These are phyloP conservation scores for Propithecus deckenii DNA, from an alignment of 2,797 vertebrate species.

Conservation along the genomic window DNA sequence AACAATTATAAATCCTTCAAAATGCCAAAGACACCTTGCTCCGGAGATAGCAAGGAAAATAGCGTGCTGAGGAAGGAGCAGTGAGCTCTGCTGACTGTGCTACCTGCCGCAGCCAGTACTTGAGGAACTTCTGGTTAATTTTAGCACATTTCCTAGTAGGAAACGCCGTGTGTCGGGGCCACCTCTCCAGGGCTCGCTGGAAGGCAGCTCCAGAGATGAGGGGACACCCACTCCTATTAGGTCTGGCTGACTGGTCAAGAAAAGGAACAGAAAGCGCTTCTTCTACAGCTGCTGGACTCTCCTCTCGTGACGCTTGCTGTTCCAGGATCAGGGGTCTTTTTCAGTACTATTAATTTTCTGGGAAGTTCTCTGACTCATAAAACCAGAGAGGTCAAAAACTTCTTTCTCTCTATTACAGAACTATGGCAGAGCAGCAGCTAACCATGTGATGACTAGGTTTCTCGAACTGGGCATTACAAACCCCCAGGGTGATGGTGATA, in stretches of 20 bases:
- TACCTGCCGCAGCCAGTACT: neutral
- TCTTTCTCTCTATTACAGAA: neutral
- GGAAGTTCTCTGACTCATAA: constrained; percentile 55
- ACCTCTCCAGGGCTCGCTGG: neutral
- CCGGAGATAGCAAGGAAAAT: neutral
- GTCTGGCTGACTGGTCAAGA: neutral
- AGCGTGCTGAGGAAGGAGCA: neutral
- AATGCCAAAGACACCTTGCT: neutral
- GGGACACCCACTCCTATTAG: neutral
- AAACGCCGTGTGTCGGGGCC: neutral
- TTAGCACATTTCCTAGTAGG: neutral
- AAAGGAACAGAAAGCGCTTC: constrained; percentile 32
- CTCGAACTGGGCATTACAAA: neutral
- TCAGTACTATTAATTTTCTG: constrained; percentile 17
- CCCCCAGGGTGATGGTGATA: neutral
- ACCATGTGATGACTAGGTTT: neutral
- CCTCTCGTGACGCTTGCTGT: neutral
- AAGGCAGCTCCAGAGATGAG: neutral
- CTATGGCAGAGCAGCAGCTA: neutral
- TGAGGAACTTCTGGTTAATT: neutral
- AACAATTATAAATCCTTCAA: neutral
- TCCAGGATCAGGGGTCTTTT: neutral
- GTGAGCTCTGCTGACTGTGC: neutral
- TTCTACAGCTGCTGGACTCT: neutral
- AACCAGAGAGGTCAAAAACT: neutral